Evolutionary conservation across 2,888 invertebrate species (phyloP).

Genomic region (Monoplex corrugatus): DNA sequence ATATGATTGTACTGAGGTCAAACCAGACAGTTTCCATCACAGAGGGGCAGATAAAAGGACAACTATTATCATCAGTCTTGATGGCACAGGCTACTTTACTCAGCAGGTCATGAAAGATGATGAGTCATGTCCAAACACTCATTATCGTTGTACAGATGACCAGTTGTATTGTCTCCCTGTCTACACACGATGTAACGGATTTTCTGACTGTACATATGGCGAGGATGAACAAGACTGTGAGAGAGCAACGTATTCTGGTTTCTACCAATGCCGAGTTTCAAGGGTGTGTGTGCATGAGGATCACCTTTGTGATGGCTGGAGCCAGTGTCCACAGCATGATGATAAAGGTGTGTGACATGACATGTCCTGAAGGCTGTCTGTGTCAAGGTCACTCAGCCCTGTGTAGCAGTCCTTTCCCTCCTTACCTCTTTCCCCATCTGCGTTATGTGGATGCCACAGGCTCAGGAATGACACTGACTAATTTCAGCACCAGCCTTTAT

Average conservation of each 20-base stretch:
- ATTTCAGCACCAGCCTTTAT: neutral
- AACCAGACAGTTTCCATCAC: neutral
- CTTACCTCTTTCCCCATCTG: neutral
- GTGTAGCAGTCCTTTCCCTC: neutral
- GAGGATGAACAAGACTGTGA: slow-evolving; percentile 27
- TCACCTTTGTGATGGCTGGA: slow-evolving; percentile 14
- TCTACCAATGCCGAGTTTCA: neutral
- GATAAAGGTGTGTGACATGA: neutral
- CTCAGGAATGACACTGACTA: neutral
- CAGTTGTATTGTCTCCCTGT: neutral
- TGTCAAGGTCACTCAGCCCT: neutral
- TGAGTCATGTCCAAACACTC: neutral
- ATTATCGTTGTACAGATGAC: neutral
- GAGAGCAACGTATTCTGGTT: neutral
- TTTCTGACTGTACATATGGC: neutral
- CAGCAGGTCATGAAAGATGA: too few species aligned
- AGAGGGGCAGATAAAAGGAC: neutral
- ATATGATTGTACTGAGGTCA: neutral
- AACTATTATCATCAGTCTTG: neutral
- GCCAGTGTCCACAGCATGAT: slow-evolving; percentile 5
- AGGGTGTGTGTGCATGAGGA: neutral
- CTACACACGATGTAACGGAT: slow-evolving; percentile 8
- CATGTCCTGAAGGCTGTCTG: neutral
- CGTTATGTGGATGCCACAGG: neutral
- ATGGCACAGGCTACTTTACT: too few species aligned